Percentiles rank a stretch among this genome's conserved stretches.
Evolutionary conservation across 2,888 invertebrate genomes (phyloP).

Genomic region (Podabrus alpinus): DNA sequence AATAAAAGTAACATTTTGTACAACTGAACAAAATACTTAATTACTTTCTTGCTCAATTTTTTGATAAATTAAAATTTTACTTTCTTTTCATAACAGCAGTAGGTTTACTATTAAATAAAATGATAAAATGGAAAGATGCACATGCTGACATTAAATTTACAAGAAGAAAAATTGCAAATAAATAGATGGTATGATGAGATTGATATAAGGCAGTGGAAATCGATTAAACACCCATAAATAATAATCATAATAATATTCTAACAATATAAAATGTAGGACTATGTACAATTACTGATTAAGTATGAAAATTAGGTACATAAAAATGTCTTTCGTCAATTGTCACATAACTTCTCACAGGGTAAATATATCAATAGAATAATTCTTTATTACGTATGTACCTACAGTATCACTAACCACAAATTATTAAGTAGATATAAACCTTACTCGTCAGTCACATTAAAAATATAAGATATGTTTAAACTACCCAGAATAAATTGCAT

Average conservation of each 20-base stretch:
- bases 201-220: conserved; percentile 49
- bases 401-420: conserved; percentile 40
- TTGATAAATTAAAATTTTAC: not conserved
- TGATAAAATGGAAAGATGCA: conserved; percentile 14
- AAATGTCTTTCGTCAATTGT: conserved; percentile 47
- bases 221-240: conserved; percentile 47
- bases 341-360: conserved; percentile 35
- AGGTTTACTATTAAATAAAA: conserved; percentile 34
- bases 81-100: not conserved
- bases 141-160: not conserved
- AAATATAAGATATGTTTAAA: conserved; percentile 31
- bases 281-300: conserved; percentile 48
- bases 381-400: conserved; percentile 24
- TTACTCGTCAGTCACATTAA: conserved; percentile 30
- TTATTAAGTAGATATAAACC: conserved; percentile 37
- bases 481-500: conserved; percentile 27
- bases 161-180: conserved; percentile 4
- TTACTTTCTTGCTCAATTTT: not conserved
- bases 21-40: not conserved
- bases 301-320: conserved; percentile 53
- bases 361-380: conserved; percentile 32
- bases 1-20: not conserved
- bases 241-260: conserved; percentile 38
- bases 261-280: conserved; percentile 47
- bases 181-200: conserved; percentile 45